These are phyloP conservation scores for Rhynchophorus ferrugineus DNA, from an alignment of 1,140 invertebrate genomes.

Conservation along the genomic window DNA sequence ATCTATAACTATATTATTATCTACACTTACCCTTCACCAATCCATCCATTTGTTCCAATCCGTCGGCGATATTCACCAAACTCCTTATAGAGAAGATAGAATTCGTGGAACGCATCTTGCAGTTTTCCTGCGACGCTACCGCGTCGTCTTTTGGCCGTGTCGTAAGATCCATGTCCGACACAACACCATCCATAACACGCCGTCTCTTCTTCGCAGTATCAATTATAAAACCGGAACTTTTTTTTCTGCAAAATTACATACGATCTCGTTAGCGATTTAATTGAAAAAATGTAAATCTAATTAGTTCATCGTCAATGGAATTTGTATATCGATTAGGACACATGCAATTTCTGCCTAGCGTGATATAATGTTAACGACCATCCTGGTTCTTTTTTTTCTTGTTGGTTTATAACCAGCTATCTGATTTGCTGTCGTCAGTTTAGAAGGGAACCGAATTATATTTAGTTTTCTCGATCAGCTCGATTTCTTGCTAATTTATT, in stretches of 20 bases:
- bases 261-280: neutral
- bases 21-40: constrained; percentile 1
- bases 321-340: no score
- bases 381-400: neutral
- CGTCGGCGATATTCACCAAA: constrained; percentile 47
- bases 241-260: neutral
- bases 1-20: no score
- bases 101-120: constrained; percentile 47
- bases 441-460: neutral
- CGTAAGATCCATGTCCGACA: constrained; percentile 36
- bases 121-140: constrained; percentile 9
- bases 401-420: neutral
- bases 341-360: neutral
- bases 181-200: neutral
- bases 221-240: neutral
- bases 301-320: no score
- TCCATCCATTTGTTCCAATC: constrained; percentile 16
- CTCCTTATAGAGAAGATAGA: constrained; percentile 51
- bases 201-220: neutral
- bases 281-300: neutral
- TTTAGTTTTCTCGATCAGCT: neutral
- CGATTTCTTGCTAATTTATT: neutral
- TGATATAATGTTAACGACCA: neutral
- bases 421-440: neutral
- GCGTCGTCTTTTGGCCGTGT: constrained; percentile 30